Conservation (phyloP, 2,797 vertebrate species). For the Oceanodroma leucorhoa region DNA sequence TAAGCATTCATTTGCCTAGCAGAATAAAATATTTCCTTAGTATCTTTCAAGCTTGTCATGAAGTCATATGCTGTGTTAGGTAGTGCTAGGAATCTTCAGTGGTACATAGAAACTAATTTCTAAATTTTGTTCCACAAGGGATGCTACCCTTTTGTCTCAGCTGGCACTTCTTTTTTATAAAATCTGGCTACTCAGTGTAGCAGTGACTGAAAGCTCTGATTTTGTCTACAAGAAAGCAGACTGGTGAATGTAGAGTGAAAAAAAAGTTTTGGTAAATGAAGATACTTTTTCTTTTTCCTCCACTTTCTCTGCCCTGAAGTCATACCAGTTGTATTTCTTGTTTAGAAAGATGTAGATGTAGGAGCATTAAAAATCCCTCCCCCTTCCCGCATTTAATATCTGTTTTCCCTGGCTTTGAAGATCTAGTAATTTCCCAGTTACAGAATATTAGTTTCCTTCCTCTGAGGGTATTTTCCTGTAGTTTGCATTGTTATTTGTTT, state of each 20-base stretch:
- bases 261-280: not conserved
- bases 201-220: not conserved
- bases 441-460: not conserved
- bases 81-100: not conserved
- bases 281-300: too few species aligned
- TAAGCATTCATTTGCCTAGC: not conserved
- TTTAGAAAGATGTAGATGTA: not conserved
- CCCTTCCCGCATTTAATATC: not conserved
- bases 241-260: not conserved
- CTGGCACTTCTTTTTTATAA: not conserved
- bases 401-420: slow-evolving; percentile 44
- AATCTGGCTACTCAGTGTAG: not conserved
- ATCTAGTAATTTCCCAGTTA: not conserved
- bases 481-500: not conserved
- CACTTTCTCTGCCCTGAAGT: not conserved
- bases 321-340: not conserved
- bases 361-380: slow-evolving; percentile 14
- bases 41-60: not conserved
- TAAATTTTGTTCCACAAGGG: not conserved
- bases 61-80: not conserved
- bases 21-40: not conserved
- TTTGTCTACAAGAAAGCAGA: not conserved
- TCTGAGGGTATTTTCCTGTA: not conserved
- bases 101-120: not conserved
- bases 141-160: not conserved